Percentiles rank a stretch among this genome's conserved stretches.
Conservation (phyloP, 37 sponge, comb jelly and placozoan species). For the Spongilla lacustris region DNA sequence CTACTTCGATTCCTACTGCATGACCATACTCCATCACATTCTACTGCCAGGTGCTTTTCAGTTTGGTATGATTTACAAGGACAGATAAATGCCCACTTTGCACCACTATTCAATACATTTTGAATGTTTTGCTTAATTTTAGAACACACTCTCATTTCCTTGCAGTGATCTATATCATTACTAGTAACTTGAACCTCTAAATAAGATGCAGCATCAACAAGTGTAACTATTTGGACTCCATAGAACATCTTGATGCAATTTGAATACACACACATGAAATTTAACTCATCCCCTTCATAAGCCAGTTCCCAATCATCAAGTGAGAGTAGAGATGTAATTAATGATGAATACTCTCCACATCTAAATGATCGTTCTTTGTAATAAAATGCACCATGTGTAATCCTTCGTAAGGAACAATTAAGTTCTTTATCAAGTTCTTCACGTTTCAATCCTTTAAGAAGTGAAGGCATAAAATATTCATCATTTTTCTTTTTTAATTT, state of each 20-base stretch:
- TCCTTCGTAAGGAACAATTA: not conserved
- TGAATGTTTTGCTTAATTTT: not conserved
- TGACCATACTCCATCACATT: too few relatives aligned
- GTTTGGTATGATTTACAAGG: not conserved
- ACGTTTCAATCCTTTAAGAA: not conserved
- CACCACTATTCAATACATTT: not conserved
- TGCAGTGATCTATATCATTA: not conserved
- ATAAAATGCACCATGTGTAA: not conserved
- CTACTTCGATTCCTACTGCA: too few relatives aligned
- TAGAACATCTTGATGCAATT: not conserved
- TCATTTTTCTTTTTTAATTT: not conserved
- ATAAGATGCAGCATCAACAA: not conserved
- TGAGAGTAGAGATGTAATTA: not conserved
- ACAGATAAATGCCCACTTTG: not conserved
- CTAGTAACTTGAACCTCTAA: not conserved
- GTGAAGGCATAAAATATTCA: not conserved
- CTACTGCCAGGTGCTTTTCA: not conserved
- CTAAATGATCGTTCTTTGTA: not conserved
- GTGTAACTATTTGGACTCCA: not conserved
- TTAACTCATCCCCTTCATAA: not conserved
- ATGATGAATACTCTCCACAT: not conserved
- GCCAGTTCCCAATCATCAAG: not conserved
- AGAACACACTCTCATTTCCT: not conserved
- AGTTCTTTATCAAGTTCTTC: not conserved
- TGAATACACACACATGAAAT: not conserved